These are phyloP conservation scores for Drosophila azteca DNA, from an alignment of 1,140 invertebrate species.

Conservation along the genomic window DNA sequence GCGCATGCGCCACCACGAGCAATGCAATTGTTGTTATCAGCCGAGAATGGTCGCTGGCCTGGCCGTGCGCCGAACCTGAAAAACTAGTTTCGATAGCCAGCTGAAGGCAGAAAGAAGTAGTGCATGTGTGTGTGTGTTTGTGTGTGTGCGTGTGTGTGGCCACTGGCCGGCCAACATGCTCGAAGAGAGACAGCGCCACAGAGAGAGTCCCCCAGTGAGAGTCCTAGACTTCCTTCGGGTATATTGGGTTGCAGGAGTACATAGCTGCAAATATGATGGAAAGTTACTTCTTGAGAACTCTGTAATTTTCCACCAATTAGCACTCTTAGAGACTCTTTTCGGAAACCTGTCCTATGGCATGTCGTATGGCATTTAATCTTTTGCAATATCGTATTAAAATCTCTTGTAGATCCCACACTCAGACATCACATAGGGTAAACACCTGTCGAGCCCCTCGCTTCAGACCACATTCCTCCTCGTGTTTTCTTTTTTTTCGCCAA, in stretches of 20 bases:
- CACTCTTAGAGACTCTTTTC: no score
- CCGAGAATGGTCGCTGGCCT: conserved; percentile 15
- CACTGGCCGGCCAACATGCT: conserved; percentile 4
- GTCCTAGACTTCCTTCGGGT: no score
- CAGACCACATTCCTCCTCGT: conserved; percentile 7
- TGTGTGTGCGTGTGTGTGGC: conserved; percentile 41
- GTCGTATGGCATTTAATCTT: no score
- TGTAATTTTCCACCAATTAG: no score
- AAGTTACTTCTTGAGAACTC: no score
- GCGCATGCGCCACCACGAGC: conserved; percentile 61
- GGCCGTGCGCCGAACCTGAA: conserved; percentile 75
- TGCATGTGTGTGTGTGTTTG: not conserved
- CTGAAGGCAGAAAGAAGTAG: conserved; percentile 24
- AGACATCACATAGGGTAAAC: conserved; percentile 3
- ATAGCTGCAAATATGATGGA: no score
- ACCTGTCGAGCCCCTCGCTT: not conserved
- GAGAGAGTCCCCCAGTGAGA: no score
- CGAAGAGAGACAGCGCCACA: no score
- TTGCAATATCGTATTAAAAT: no score
- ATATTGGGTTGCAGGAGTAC: no score
- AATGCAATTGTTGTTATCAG: conserved; percentile 77
- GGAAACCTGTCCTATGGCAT: no score
- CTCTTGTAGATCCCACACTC: no score
- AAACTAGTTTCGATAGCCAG: conserved; percentile 74
- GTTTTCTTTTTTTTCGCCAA: conserved; percentile 28